These are phyloP conservation scores for Melanotaenia trifasciata DNA, from an alignment of 2,797 vertebrate genomes.

Conservation along the genomic window DNA sequence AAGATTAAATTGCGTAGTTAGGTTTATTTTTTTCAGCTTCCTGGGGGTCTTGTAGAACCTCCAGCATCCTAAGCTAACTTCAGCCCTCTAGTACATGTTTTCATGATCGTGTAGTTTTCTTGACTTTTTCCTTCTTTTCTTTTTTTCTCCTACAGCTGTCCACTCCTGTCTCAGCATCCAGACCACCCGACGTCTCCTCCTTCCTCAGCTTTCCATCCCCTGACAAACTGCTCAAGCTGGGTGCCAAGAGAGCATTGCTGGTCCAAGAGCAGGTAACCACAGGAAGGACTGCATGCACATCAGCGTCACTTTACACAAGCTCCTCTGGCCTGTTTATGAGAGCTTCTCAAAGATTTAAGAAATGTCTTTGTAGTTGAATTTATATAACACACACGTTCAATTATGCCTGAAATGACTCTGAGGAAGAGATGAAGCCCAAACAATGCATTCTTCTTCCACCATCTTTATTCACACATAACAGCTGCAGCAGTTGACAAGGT, in stretches of 20 bases:
- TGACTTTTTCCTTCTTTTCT: neutral
- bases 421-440: no score
- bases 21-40: no score
- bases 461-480: no score
- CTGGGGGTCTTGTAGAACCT: no score
- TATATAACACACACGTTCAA: neutral
- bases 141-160: constrained; percentile 77
- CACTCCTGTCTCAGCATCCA: constrained; percentile 79
- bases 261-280: constrained; percentile 90
- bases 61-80: neutral
- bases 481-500: no score
- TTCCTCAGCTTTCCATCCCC: constrained; percentile 95
- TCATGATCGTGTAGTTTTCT: neutral
- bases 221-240: constrained; percentile 92
- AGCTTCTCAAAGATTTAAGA: neutral
- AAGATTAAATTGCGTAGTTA: no score
- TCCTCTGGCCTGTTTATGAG: neutral
- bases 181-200: constrained; percentile 87
- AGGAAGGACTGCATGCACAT: no score
- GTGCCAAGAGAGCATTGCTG: constrained; percentile 87
- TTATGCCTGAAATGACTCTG: no score
- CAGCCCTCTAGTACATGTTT: neutral
- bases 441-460: no score
- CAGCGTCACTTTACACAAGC: neutral
- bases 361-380: neutral